Evolutionary conservation across 2,797 vertebrate species (phyloP), one percentile per base, ranked within the genome.

Genomic region (Heteromormyrus szaboi): DNA sequence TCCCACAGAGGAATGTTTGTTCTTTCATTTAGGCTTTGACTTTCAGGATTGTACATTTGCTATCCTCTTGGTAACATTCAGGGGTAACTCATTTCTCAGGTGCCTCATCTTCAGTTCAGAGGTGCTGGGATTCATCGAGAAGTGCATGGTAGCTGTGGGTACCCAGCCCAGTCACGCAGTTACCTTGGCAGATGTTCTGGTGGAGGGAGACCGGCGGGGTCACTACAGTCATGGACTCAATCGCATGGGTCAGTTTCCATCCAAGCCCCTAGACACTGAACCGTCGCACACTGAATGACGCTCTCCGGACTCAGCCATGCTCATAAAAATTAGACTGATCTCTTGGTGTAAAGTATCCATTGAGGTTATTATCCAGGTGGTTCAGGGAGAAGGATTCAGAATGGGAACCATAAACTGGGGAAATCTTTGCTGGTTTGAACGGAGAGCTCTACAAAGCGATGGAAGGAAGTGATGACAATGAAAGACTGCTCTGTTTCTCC

Each of bases 151-250:
- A 0, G 92, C 93, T 0, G 96, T 95, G 89, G 95, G 94, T 3
- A 94, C 95, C 81, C 91, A 94, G 87, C 85, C 87, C 0, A 93
- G 94, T 90, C 96, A 96, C 2, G 95, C 95, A 29, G 88, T 44
- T 72, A 94, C 94, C 90, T 92, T 96, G 91, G 96, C 96, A 0
- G 92, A 95, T 89, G 95, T 96, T 25, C 92, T 96, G 91, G 95
- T 96, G 90, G 96, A 95, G 88, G 96, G 95, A 4, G 96, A 96
- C 92, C 87, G 91, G 91, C 93, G 95, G 37, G 96, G 96, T 0
- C 96, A 96, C 93, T 96, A 95, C 92, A 96, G 96, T 91, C 96
- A 96, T 1, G 96, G 96, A 33, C 96, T 96, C 86, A 96, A 96
- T 92, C 92, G 96, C 89, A 94, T 96, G 93, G 96, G 96, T 96